Evolutionary conservation across 1,140 invertebrate genomes (phyloP).

Genomic region (Elysia chlorotica): DNA sequence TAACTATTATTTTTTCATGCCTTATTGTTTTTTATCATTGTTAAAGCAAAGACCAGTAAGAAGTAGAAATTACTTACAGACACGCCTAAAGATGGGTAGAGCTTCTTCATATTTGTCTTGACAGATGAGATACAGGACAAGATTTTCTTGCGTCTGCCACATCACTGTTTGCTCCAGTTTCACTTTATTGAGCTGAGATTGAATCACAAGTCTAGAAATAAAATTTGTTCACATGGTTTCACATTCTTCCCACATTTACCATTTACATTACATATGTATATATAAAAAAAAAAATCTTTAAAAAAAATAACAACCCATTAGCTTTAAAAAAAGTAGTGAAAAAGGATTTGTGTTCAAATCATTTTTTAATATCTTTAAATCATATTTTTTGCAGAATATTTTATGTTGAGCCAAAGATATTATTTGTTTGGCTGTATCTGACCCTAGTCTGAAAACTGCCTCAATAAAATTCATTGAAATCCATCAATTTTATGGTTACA

Average conservation of each 20-base stretch:
- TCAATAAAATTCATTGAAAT: too few relatives aligned
- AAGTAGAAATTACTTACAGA: conserved; percentile 20
- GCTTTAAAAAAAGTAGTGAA: too few relatives aligned
- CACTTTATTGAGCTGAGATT: conserved; percentile 17
- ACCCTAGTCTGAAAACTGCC: too few relatives aligned
- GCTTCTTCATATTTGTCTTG: conserved; percentile 21
- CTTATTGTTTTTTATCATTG: too few relatives aligned
- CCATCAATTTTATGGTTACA: too few relatives aligned
- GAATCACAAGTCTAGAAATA: not conserved
- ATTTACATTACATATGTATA: not conserved
- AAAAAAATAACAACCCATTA: not conserved
- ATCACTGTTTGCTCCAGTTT: conserved; percentile 23
- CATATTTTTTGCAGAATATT: too few relatives aligned
- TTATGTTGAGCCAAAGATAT: too few relatives aligned
- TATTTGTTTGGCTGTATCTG: too few relatives aligned
- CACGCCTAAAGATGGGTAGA: conserved; percentile 10
- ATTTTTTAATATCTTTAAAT: too few relatives aligned
- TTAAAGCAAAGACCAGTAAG: too few relatives aligned
- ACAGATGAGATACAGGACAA: conserved; percentile 5
- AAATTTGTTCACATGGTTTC: not conserved
- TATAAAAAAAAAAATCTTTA: not conserved
- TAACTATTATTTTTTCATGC: too few relatives aligned
- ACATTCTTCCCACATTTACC: not conserved
- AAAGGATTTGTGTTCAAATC: not conserved
- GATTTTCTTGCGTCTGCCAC: conserved; percentile 21